Conservation (phyloP, 2,113 vertebrate genomes). For the Machaerirhynchus nigripectus region DNA sequence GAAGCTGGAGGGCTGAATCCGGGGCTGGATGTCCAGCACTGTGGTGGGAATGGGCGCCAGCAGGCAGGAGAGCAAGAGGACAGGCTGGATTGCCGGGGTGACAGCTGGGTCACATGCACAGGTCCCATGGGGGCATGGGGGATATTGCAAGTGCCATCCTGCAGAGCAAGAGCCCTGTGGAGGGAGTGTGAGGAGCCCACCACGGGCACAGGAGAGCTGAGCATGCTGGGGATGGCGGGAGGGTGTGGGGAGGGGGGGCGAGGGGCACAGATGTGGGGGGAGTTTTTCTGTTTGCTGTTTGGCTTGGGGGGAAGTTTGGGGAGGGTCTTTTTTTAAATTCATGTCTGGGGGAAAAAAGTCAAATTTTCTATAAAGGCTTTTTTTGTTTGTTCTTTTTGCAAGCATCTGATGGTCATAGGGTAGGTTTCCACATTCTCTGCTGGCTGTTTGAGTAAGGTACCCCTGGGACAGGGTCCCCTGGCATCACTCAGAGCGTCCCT, state of each 20-base stretch:
- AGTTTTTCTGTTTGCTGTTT: background rate
- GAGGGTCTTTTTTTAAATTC: background rate
- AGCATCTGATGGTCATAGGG: conserved; percentile 63
- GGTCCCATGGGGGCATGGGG: accelerated
- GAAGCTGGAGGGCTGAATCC: background rate
- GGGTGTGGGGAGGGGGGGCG: accelerated
- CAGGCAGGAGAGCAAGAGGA: background rate
- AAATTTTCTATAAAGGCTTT: conserved; percentile 51
- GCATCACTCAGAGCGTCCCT: background rate
- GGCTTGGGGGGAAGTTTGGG: background rate
- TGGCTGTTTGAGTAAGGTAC: conserved; percentile 31
- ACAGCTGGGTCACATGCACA: background rate
- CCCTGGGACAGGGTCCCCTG: background rate
- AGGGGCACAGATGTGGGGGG: background rate
- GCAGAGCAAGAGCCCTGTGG: background rate
- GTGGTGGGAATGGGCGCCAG: background rate
- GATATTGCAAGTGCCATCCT: accelerated
- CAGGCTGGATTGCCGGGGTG: background rate
- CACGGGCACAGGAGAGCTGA: background rate
- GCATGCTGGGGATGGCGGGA: accelerated
- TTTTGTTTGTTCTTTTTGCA: conserved; percentile 65
- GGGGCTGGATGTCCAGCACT: background rate
- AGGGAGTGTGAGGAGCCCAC: background rate
- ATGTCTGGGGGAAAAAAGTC: conserved; percentile 1
- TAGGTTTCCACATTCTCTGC: conserved; percentile 62